Conservation (phyloP, 2,797 vertebrate genomes). For the Chelon auratus region DNA sequence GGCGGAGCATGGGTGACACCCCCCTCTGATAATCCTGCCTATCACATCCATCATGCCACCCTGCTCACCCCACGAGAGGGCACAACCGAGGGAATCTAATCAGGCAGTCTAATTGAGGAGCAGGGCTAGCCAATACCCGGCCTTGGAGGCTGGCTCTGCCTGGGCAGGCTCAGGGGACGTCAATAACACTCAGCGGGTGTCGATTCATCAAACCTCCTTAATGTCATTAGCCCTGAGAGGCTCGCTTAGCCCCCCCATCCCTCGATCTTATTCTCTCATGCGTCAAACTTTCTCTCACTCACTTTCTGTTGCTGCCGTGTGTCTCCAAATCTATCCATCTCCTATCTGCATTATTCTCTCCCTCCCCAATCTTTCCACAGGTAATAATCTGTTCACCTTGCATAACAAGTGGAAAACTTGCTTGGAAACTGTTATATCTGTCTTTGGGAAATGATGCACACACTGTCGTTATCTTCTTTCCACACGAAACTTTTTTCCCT, state of each 20-base stretch:
- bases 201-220: slow-evolving; percentile 87
- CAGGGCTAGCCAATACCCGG: slow-evolving; percentile 74
- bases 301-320: slow-evolving; percentile 64
- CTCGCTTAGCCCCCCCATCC: slow-evolving; percentile 71
- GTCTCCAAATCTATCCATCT: slow-evolving; percentile 80
- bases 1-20: slow-evolving; percentile 75
- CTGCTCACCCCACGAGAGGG: slow-evolving; percentile 79
- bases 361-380: slow-evolving; percentile 68
- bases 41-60: slow-evolving; percentile 86
- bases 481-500: slow-evolving; percentile 25
- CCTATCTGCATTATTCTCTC: slow-evolving; percentile 71
- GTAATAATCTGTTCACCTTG: slow-evolving; percentile 67
- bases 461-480: slow-evolving; percentile 19
- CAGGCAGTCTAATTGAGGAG: slow-evolving; percentile 83
- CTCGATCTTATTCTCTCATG: slow-evolving; percentile 71
- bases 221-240: slow-evolving; percentile 88
- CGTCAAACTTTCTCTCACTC: slow-evolving; percentile 71
- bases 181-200: slow-evolving; percentile 85
- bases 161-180: slow-evolving; percentile 76
- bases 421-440: slow-evolving; percentile 54
- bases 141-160: slow-evolving; percentile 69
- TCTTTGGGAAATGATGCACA: slow-evolving; percentile 53
- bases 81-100: slow-evolving; percentile 85
- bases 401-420: slow-evolving; percentile 67
- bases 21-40: slow-evolving; percentile 77